A percentile compares a stretch with the other conserved stretches of the same genome.
phyloP scores from a whole-genome alignment of 2,888 invertebrate genomes.

The Antitype chi region DNA sequence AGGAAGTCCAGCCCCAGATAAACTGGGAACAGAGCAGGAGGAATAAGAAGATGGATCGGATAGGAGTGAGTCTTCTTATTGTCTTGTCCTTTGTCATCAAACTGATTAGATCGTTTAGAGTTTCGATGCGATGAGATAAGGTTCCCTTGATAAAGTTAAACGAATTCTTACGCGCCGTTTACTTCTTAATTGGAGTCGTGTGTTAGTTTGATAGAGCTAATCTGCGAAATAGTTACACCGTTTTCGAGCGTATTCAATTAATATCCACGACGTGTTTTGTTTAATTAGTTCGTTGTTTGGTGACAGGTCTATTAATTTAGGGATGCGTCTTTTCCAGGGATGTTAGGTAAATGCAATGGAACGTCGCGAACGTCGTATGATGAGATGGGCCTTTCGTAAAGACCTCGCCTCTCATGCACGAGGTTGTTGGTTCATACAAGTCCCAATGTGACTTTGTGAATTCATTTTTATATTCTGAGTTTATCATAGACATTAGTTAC shows the following conservation, averaged over 20 bases:
- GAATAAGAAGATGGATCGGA: neutral
- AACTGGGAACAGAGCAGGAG: too few species aligned
- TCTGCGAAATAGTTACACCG: slow-evolving; percentile 46
- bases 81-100: neutral
- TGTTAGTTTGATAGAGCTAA: slow-evolving; percentile 52
- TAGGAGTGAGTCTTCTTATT: slow-evolving; percentile 22
- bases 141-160: slow-evolving; percentile 50
- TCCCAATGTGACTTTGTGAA: neutral
- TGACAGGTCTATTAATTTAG: neutral
- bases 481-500: neutral
- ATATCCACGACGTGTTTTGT: neutral
- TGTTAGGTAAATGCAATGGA: neutral
- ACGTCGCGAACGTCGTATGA: neutral
- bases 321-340: neutral
- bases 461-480: neutral
- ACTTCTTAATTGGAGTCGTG: slow-evolving; percentile 47
- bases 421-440: neutral
- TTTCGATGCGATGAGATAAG: slow-evolving; percentile 52
- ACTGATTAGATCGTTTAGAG: slow-evolving; percentile 59
- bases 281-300: neutral
- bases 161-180: slow-evolving; percentile 46
- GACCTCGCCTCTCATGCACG: neutral
- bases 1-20: too few species aligned
- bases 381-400: neutral
- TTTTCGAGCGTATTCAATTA: slow-evolving; percentile 8